Evolutionary conservation across 2,888 invertebrate species (phyloP), one percentile per base, ranked within the genome.

Genomic region (Lordiphosa fenestrarum): DNA sequence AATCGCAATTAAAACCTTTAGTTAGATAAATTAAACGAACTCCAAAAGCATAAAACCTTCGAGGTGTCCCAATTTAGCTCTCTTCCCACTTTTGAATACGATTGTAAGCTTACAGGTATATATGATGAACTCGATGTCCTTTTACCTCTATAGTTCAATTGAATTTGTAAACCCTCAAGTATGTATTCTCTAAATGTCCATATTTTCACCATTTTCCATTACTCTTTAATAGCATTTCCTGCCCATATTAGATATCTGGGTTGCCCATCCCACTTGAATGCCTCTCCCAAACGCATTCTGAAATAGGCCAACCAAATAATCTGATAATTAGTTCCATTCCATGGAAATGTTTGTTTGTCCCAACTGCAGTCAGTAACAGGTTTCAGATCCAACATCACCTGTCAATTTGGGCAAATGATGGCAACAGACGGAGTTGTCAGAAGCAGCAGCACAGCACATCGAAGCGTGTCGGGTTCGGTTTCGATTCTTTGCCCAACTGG

Each of bases 361-460:
- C 37, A 13, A 33, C 35, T 38, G n/a, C 36, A 23, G 13, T 23
- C 36, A 42, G 38, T 39, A 41, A 15, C 37, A 19, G 15, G 30
- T 25, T 23, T 25, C 36, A 13, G 42, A 62, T 58, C 57, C 53
- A 47, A 35, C 52, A 46, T 30, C 50, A 30, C 5, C 25, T 47
- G 65, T 59, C 74, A 73, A 66, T 71, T 74, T 71, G 58, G 40
- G 25, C 41, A 42, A 58, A 51, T 48, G 53, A 39, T 38, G 54
- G 30, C 30, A 30, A 30, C 49, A 50, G 40, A 46, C 30, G 33
- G 56, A 59, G 38, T 53, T 60, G 71, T 68, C 65, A 72, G 40
- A 36, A 25, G 37, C 69, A 72, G 49, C 40, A 19, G 25, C 23
- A 36, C 60, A 37, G 40, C 2, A 30, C 30, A 30, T 30, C 25